Percentiles rank a stretch among this genome's conserved stretches.
phyloP scores from a whole-genome alignment of 2,797 vertebrate genomes.

The Poecilia velifera region DNA sequence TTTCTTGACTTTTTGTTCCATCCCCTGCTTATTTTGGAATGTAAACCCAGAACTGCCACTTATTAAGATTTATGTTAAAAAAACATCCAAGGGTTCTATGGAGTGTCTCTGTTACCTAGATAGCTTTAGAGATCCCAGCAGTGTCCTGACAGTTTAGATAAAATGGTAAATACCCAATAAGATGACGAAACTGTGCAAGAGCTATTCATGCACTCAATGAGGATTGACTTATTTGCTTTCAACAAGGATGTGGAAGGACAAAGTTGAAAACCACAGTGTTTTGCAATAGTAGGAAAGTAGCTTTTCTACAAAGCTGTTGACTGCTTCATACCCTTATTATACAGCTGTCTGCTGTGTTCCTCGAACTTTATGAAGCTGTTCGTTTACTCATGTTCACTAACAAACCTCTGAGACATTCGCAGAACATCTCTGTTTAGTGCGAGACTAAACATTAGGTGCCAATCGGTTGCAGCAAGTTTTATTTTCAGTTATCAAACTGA shows the following conservation, averaged over 20 bases:
- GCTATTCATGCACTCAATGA: constrained; percentile 6
- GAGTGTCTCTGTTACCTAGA: constrained; percentile 29
- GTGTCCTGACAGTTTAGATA: constrained; percentile 47
- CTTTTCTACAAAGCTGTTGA: not conserved
- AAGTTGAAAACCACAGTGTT: not conserved
- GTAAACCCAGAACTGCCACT: constrained; percentile 26
- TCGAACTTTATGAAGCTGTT: not conserved
- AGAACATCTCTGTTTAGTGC: not conserved
- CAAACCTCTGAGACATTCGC: not conserved
- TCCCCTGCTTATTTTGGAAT: constrained; percentile 12
- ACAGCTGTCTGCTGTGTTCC: not conserved
- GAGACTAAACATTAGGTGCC: not conserved
- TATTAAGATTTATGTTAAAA: constrained; percentile 21
- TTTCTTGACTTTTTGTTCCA: not conserved
- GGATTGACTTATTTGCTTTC: constrained; percentile 1
- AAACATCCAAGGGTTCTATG: constrained; percentile 33
- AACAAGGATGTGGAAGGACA: not conserved
- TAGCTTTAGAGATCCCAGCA: constrained; percentile 38
- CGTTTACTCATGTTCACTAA: not conserved
- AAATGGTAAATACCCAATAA: constrained; percentile 25
- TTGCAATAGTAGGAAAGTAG: not conserved
- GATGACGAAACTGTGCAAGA: constrained; percentile 43
- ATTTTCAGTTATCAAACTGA: not conserved
- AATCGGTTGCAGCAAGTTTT: not conserved
- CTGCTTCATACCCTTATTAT: not conserved